Evolutionary conservation across 2,113 vertebrate species (phyloP).

Genomic region (Benitochromis conjunctus): DNA sequence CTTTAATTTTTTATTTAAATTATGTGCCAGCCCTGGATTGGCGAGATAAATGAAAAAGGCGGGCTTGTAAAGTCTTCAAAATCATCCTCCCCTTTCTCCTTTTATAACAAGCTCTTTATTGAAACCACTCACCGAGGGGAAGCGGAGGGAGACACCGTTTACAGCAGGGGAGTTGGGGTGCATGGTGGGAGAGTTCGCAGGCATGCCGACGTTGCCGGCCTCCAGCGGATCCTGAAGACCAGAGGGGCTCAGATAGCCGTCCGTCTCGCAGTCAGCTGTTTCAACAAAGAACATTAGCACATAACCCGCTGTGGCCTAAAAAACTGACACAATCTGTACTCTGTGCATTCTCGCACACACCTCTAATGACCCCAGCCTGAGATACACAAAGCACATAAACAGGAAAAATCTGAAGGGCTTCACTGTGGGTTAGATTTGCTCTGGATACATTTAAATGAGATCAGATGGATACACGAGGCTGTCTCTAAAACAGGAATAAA

Average conservation of each 20-base stretch:
- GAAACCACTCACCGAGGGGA: constrained; percentile 82
- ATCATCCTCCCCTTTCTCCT: background rate
- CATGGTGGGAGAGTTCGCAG: constrained; percentile 27
- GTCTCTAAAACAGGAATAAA: background rate
- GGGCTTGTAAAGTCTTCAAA: background rate
- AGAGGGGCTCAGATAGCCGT: constrained; percentile 89
- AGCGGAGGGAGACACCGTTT: constrained; percentile 68
- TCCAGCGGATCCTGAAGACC: constrained; percentile 84
- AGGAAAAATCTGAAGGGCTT: background rate
- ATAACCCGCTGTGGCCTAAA: constrained; percentile 23
- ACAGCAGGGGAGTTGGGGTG: constrained; percentile 37
- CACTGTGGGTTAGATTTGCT: background rate
- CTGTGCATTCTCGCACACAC: background rate
- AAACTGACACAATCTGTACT: background rate
- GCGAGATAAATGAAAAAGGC: background rate
- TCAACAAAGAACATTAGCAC: constrained; percentile 58
- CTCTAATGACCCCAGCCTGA: background rate
- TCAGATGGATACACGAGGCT: background rate
- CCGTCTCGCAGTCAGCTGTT: constrained; percentile 92
- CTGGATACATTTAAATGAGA: background rate
- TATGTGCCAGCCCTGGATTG: background rate
- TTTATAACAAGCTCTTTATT: background rate
- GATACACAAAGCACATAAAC: background rate
- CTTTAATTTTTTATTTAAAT: background rate
- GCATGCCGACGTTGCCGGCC: constrained; percentile 19